Evolutionary conservation across 2,888 invertebrate species (phyloP).

Genomic region (Andrena bucephala): DNA sequence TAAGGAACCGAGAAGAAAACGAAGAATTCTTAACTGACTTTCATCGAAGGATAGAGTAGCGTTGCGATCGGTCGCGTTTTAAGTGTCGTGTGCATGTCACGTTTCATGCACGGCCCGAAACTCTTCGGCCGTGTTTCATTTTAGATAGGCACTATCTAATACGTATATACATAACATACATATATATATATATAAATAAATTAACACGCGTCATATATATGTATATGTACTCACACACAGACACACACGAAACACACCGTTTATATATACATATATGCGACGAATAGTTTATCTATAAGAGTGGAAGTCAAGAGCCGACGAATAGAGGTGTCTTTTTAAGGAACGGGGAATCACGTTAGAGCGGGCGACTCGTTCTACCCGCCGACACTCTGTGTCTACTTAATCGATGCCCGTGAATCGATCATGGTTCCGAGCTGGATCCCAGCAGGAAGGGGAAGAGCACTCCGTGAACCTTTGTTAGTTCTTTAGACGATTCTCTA

Average conservation of each 20-base stretch:
- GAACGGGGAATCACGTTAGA: conserved; percentile 39
- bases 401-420: conserved; percentile 74
- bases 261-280: conserved; percentile 36
- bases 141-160: conserved; percentile 77
- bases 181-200: conserved; percentile 40
- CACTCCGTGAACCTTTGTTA: conserved; percentile 30
- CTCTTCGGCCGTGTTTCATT: conserved; percentile 56
- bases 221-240: conserved; percentile 11
- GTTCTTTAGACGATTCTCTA: too few relatives aligned
- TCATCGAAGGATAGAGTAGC: conserved; percentile 66
- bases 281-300: conserved; percentile 50
- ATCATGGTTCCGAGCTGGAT: conserved; percentile 21
- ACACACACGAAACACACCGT: background rate
- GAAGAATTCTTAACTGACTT: conserved; percentile 49
- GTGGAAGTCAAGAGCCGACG: conserved; percentile 40
- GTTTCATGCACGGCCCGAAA: conserved; percentile 58
- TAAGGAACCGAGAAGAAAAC: background rate
- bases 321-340: conserved; percentile 62
- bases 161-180: conserved; percentile 43
- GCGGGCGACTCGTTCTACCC: conserved; percentile 60
- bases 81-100: conserved; percentile 76
- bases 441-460: conserved; percentile 29
- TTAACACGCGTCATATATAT: conserved; percentile 13
- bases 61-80: conserved; percentile 65
- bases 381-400: conserved; percentile 71